Conservation (phyloP, 2,113 vertebrate species). For the Neolamprologus devosi region DNA sequence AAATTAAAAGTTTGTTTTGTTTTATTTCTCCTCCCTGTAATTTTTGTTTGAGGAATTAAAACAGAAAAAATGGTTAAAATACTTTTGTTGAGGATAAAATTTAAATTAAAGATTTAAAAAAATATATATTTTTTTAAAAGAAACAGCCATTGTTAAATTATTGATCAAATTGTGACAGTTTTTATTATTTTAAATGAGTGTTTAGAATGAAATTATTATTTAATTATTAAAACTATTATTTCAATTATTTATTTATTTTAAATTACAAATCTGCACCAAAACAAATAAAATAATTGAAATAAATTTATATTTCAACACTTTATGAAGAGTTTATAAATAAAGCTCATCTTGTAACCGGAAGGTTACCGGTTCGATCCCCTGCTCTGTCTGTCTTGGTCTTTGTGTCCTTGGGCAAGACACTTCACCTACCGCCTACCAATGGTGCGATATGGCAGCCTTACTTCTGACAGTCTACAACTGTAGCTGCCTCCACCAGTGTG, state of each 20-base stretch:
- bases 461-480: not conserved
- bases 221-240: not conserved
- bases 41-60: not conserved
- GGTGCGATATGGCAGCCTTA: not conserved
- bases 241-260: not conserved
- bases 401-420: not conserved
- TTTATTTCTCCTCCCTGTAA: not conserved
- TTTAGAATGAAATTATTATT: not conserved
- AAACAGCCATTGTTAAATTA: not conserved
- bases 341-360: not conserved
- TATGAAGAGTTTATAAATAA: not conserved
- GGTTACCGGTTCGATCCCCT: not conserved
- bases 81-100: not conserved
- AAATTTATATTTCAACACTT: not conserved
- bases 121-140: fast-evolving
- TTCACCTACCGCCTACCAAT: not conserved
- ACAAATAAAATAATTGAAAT: not conserved
- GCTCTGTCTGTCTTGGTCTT: not conserved
- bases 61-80: not conserved
- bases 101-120: not conserved
- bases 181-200: not conserved
- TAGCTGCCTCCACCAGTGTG: not conserved
- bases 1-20: not conserved
- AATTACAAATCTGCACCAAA: not conserved
- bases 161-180: not conserved